Evolutionary conservation across 1,140 invertebrate species (phyloP).

Genomic region (Drosophila athabasca): DNA sequence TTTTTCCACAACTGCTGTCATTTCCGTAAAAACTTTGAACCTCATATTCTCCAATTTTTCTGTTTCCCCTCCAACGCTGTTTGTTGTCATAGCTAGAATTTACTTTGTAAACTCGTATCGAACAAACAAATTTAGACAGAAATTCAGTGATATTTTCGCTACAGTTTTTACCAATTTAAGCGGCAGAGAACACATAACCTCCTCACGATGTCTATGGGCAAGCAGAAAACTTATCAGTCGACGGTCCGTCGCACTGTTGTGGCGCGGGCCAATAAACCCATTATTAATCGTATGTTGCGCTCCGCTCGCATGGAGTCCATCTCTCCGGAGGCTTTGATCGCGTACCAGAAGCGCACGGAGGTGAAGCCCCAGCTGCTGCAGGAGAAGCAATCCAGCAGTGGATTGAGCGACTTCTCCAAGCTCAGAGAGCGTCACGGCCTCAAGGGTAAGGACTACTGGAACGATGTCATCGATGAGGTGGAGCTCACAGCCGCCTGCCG

Average conservation of each 20-base stretch:
- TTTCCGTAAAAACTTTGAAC: no score
- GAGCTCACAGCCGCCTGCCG: slow-evolving; percentile 55
- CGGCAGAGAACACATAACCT: no score
- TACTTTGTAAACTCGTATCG: slow-evolving; percentile 1
- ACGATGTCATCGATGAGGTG: slow-evolving; percentile 61
- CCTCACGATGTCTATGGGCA: neutral
- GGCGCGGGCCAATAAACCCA: slow-evolving; percentile 29
- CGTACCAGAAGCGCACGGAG: slow-evolving; percentile 14
- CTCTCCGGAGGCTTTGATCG: neutral
- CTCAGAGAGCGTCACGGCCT: slow-evolving; percentile 32
- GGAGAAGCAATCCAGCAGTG: slow-evolving; percentile 39
- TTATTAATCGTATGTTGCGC: slow-evolving; percentile 10
- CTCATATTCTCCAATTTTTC: no score
- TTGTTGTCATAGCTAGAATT: slow-evolving; percentile 31
- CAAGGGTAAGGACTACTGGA: slow-evolving; percentile 57
- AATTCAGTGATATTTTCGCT: slow-evolving; percentile 14
- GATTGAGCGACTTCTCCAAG: slow-evolving; percentile 46
- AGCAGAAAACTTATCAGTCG: slow-evolving; percentile 24
- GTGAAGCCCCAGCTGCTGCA: slow-evolving; percentile 26
- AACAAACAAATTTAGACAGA: slow-evolving; percentile 30
- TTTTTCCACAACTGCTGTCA: no score
- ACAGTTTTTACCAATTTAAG: neutral
- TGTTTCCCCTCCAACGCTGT: slow-evolving; percentile 2
- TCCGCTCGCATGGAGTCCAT: slow-evolving; percentile 29
- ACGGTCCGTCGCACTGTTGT: slow-evolving; percentile 24